Evolutionary conservation across 2,797 vertebrate genomes (phyloP).

Genomic region (Acrossocheilus fasciatus): DNA sequence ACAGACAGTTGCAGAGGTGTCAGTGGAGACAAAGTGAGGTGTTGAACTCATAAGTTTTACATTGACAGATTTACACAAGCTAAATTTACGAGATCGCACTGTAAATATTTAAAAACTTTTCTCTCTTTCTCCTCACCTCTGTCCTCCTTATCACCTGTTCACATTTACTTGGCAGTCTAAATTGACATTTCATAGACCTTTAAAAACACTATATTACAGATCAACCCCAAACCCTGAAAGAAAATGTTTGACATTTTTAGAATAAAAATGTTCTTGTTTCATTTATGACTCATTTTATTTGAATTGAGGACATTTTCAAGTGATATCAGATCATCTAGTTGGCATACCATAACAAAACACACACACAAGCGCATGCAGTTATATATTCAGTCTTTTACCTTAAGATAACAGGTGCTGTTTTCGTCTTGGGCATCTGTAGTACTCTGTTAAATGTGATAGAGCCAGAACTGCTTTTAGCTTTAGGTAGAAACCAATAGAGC

Average conservation of each 20-base stretch:
- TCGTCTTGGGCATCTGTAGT: background rate
- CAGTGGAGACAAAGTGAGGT: background rate
- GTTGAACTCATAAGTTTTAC: background rate
- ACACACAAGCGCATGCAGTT: background rate
- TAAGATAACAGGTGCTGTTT: slow-evolving; percentile 1
- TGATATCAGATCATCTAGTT: background rate
- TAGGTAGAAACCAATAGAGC: background rate
- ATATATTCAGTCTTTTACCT: background rate
- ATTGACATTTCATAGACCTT: too few species aligned
- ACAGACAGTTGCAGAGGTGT: background rate
- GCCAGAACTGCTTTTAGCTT: background rate
- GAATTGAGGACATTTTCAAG: background rate
- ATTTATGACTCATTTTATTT: background rate
- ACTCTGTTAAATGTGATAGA: background rate
- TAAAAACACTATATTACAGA: too few species aligned
- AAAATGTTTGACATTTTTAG: too few species aligned
- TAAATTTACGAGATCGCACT: background rate
- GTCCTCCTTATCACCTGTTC: background rate
- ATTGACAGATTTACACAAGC: background rate
- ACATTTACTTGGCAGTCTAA: background rate
- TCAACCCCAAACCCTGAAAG: too few species aligned
- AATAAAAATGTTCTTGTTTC: background rate
- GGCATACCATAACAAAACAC: background rate
- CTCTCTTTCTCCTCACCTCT: background rate
- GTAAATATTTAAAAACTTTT: background rate